Base-by-base conservation (phyloP, 2,113 vertebrate species). In the Hippocampus zosterae region DNA sequence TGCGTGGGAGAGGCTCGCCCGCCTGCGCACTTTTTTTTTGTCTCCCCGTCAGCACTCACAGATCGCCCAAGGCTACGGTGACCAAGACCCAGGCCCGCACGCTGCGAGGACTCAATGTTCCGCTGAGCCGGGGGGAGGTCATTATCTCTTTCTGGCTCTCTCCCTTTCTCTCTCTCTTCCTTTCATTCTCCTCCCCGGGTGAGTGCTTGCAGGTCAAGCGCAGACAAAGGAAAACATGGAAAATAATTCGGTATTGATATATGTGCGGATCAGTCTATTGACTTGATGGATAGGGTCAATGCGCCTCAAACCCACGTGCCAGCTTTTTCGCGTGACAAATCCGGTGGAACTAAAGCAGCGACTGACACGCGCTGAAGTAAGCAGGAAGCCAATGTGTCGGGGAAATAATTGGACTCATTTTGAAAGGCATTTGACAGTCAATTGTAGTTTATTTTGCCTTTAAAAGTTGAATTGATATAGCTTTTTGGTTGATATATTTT, bases 31-130 rank as follows among this genome's bases (percentile, higher is more conserved):
- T 73, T 16, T 57, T 57, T 60, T 9, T 21, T 53, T 27, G 5
- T 2, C 12, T 12, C 57, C 27, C 69, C 82, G 81, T 84, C 81
- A 85, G 83, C 86, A 79, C 87, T 79, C 76, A 79, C 80, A 82
- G 84, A 76, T 73, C 77, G 80, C 88, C 81, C 89, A 91, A 93
- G 90, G 91, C 88, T 88, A 87, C 72, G 87, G 90, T 92, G 90
- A 93, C 91, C 92, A 90, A 81, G 84, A 91, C 91, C 87, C 68
- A 70, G 80, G 67, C 44, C 78, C 78, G 33, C 33, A 42, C 57
- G 77, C 76, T 80, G 74, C 46, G 37, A 87, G 86, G 68, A 87
- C 90, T 85, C 71, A 4, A 9, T 55, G 88, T 90, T 91, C 88
- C 79, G 81, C 62, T 78, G 82, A 84, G 76, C 53, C 73, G 72